A percentile compares a stretch with the other conserved stretches of the same genome.
These are phyloP conservation scores for Laticauda colubrina DNA, from an alignment of 2,113 vertebrate genomes.

Conservation along the genomic window DNA sequence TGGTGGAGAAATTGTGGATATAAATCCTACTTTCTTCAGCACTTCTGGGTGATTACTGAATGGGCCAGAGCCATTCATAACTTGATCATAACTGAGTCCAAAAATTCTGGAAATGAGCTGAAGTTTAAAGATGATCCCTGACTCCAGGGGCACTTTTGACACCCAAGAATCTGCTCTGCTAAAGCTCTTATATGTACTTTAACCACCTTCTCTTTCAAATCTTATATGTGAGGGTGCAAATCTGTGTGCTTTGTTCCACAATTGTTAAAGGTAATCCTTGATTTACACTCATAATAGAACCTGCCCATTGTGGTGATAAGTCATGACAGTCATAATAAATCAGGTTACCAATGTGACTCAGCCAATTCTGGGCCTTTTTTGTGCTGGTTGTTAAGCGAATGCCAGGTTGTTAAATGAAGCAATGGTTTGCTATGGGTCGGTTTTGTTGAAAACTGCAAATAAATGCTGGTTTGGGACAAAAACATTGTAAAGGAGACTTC, in stretches of 20 bases:
- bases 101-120: not conserved
- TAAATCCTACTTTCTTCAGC: not conserved
- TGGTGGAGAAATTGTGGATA: not conserved
- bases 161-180: not conserved
- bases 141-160: not conserved
- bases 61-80: not conserved
- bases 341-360: not conserved
- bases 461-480: not conserved
- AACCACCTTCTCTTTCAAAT: too few species aligned
- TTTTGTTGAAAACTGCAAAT: not conserved
- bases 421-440: too few species aligned
- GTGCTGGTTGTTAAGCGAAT: not conserved
- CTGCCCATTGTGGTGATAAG: not conserved
- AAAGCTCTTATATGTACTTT: not conserved
- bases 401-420: not conserved
- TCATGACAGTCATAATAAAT: not conserved
- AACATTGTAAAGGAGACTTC: not conserved
- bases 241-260: not conserved
- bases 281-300: not conserved
- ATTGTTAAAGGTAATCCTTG: not conserved
- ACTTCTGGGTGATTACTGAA: not conserved
- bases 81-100: not conserved
- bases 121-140: not conserved
- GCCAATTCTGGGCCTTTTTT: not conserved
- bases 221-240: not conserved